Percentiles rank a stretch among this genome's conserved stretches.
Conservation (phyloP, 2,113 vertebrate species). For the Tapirus terrestris region DNA sequence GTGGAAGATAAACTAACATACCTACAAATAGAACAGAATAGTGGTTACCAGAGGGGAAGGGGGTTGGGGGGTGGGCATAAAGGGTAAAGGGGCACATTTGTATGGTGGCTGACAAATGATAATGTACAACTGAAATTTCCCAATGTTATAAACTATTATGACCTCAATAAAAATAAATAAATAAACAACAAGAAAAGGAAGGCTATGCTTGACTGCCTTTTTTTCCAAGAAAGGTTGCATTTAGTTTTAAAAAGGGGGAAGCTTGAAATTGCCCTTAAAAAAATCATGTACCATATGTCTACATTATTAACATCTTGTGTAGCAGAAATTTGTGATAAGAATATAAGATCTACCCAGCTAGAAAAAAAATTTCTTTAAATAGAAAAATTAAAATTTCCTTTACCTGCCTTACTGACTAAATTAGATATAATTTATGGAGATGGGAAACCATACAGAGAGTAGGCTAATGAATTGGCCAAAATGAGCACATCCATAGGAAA, state of each 20-base stretch:
- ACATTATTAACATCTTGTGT: neutral
- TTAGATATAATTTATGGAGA: neutral
- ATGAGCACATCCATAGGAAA: neutral
- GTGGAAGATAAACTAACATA: too few species aligned
- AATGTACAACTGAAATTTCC: too few species aligned
- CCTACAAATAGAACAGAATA: too few species aligned
- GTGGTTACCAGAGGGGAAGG: too few species aligned
- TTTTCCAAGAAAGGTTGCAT: neutral
- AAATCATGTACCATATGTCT: neutral
- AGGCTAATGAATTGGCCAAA: neutral
- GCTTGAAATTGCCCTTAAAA: neutral
- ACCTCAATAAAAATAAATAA: too few species aligned
- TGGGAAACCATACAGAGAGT: neutral
- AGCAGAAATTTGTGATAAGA: neutral
- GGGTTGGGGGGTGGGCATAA: too few species aligned
- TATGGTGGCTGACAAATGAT: too few species aligned
- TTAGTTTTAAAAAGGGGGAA: neutral
- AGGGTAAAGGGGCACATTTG: too few species aligned
- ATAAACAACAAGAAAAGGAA: too few species aligned
- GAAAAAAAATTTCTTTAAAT: neutral
- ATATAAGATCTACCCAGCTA: neutral
- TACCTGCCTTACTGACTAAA: neutral
- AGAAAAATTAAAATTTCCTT: neutral
- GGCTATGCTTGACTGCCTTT: neutral
- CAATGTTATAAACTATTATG: too few species aligned